A percentile compares a stretch with the other conserved stretches of the same genome.
Conservation (phyloP, 2,888 invertebrate genomes). For the Sabatieria punctata region DNA sequence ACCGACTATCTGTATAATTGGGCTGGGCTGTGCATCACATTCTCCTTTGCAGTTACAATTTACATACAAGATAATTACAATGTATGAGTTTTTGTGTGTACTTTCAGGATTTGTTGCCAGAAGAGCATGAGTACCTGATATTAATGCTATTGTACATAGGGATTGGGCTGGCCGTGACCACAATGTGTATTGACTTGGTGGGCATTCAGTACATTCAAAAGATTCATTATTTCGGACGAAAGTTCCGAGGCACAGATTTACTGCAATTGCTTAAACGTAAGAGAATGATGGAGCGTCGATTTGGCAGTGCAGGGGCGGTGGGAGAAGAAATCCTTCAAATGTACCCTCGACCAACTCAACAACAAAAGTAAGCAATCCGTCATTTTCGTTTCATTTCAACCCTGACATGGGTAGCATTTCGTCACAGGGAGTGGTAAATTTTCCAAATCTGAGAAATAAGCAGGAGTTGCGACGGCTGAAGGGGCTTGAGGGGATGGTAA, state of each 20-base stretch:
- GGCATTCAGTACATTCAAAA: conserved; percentile 31
- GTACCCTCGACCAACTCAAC: conserved; percentile 18
- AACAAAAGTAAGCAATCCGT: too few species aligned
- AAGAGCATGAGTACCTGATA: conserved; percentile 26
- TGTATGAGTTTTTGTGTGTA: not conserved
- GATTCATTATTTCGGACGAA: conserved; percentile 31
- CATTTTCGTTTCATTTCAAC: too few species aligned
- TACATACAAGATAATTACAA: not conserved
- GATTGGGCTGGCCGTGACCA: conserved; percentile 30
- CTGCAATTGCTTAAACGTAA: conserved; percentile 26
- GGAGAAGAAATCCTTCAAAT: conserved; percentile 23
- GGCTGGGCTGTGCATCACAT: too few species aligned
- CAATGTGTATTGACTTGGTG: conserved; percentile 32
- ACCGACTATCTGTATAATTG: too few species aligned
- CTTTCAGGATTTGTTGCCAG: conserved; percentile 20
- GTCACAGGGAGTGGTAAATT: too few species aligned
- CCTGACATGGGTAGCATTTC: too few species aligned
- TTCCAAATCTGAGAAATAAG: too few species aligned
- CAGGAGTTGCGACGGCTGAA: too few species aligned
- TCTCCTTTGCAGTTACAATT: too few species aligned
- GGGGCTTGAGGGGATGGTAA: too few species aligned
- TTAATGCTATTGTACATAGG: conserved; percentile 30
- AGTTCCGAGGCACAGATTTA: conserved; percentile 29
- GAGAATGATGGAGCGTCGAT: conserved; percentile 23
- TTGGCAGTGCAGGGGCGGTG: conserved; percentile 27